phyloP scores from a whole-genome alignment of 2,797 vertebrate species.

The Pipistrellus pygmaeus region DNA sequence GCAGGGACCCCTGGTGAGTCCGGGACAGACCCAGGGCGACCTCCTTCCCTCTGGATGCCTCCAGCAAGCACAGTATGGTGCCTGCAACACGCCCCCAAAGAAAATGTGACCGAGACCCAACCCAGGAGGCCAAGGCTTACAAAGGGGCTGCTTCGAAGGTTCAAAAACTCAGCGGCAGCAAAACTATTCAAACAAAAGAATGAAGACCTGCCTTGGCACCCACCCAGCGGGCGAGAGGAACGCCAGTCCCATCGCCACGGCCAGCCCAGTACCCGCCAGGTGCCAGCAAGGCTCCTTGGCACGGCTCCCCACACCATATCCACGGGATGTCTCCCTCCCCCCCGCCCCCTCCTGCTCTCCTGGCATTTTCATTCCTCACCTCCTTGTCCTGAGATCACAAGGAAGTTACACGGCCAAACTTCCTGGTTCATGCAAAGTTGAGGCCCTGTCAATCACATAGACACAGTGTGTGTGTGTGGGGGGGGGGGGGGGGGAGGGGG shows the following conservation, averaged over 20 bases:
- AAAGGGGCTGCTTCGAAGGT: neutral
- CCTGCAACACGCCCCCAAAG: neutral
- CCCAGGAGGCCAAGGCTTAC: neutral
- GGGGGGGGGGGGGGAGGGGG: no score
- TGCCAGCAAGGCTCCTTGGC: rapidly evolving
- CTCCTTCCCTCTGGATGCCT: rapidly evolving
- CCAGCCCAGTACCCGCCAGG: neutral
- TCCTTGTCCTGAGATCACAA: conserved; percentile 64
- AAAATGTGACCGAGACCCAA: neutral
- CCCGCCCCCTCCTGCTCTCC: neutral
- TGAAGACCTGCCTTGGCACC: neutral
- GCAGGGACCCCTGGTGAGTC: rapidly evolving
- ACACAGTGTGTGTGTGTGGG: neutral
- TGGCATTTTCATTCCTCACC: conserved; percentile 17
- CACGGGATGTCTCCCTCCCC: neutral
- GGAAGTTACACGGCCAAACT: conserved; percentile 64
- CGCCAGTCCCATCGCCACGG: neutral
- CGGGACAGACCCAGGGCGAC: neutral
- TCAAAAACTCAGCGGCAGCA: neutral
- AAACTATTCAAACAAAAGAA: neutral
- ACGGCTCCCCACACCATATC: rapidly evolving
- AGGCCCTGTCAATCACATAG: conserved; percentile 65
- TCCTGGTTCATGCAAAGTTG: conserved; percentile 80
- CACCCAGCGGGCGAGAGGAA: neutral
- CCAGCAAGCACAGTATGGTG: rapidly evolving